Conservation (phyloP, 2,888 invertebrate species). For the Hydrotaea cyrtoneurina region DNA sequence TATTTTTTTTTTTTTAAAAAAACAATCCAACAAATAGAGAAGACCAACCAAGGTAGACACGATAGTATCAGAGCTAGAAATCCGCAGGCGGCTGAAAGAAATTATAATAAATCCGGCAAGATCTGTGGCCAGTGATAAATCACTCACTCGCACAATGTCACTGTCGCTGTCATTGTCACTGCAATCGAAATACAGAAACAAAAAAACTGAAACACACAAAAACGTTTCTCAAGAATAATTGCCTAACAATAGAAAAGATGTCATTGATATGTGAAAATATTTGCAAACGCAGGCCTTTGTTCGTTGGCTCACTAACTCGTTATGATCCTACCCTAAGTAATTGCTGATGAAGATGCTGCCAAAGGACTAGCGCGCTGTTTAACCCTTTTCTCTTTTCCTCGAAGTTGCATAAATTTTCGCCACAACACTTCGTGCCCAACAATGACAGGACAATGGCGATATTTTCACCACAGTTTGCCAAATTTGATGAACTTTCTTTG, state of each 20-base stretch:
- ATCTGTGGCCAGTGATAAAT: constrained; percentile 62
- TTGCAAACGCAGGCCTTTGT: constrained; percentile 60
- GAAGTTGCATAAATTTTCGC: constrained; percentile 44
- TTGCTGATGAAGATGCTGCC: constrained; percentile 36
- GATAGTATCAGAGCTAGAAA: constrained; percentile 40
- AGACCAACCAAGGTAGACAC: constrained; percentile 28
- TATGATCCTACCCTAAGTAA: constrained; percentile 4
- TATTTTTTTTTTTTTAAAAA: neutral
- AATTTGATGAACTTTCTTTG: constrained; percentile 35
- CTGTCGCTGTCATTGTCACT: constrained; percentile 48
- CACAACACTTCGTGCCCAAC: constrained; percentile 33
- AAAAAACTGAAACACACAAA: too few relatives aligned
- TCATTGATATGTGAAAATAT: constrained; percentile 53
- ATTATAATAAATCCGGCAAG: constrained; percentile 23
- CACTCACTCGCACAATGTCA: constrained; percentile 52
- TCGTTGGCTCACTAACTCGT: neutral
- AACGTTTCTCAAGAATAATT: constrained; percentile 13
- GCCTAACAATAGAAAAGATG: constrained; percentile 30
- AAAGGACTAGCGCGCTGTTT: neutral
- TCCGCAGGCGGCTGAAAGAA: constrained; percentile 56
- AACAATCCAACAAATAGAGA: neutral
- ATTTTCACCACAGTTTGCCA: constrained; percentile 66
- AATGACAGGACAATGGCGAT: constrained; percentile 52
- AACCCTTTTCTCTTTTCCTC: constrained; percentile 53
- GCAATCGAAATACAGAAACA: constrained; percentile 19